A percentile compares a stretch with the other conserved stretches of the same genome.
These are phyloP conservation scores for Drosophila teissieri DNA, from an alignment of 1,140 invertebrate genomes.

Conservation along the genomic window DNA sequence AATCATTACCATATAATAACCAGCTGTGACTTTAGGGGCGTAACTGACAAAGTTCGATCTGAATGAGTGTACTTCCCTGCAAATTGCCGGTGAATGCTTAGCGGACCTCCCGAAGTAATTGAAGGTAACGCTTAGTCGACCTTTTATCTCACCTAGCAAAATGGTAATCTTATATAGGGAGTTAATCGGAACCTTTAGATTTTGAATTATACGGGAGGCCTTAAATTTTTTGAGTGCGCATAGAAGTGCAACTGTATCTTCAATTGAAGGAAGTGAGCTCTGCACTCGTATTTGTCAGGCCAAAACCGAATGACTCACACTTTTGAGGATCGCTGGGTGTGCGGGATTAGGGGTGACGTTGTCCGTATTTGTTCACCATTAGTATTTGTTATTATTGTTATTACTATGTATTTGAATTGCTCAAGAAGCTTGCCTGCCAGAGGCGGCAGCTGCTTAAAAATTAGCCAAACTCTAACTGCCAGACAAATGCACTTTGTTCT, in stretches of 20 bases:
- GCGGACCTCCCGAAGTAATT: conserved; percentile 20
- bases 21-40: conserved; percentile 31
- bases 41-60: conserved; percentile 43
- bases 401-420: conserved; percentile 84
- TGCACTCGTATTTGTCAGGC: conserved; percentile 24
- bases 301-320: conserved; percentile 66
- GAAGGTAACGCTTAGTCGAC: conserved; percentile 9
- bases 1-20: conserved; percentile 53
- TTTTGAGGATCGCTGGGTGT: conserved; percentile 59
- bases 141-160: conserved; percentile 35
- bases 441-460: conserved; percentile 72
- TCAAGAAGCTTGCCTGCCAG: conserved; percentile 66
- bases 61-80: conserved; percentile 24
- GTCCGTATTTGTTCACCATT: conserved; percentile 79
- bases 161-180: background rate
- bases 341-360: conserved; percentile 32
- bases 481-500: conserved; percentile 82
- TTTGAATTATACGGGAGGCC: too few relatives aligned
- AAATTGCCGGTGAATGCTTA: background rate
- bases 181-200: too few relatives aligned
- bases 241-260: background rate
- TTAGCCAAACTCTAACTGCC: conserved; percentile 82
- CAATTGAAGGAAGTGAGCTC: background rate
- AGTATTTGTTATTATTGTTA: conserved; percentile 84
- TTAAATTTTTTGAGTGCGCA: background rate